Conservation (phyloP, 2,888 invertebrate genomes). For the Chrysodeixis includens region DNA sequence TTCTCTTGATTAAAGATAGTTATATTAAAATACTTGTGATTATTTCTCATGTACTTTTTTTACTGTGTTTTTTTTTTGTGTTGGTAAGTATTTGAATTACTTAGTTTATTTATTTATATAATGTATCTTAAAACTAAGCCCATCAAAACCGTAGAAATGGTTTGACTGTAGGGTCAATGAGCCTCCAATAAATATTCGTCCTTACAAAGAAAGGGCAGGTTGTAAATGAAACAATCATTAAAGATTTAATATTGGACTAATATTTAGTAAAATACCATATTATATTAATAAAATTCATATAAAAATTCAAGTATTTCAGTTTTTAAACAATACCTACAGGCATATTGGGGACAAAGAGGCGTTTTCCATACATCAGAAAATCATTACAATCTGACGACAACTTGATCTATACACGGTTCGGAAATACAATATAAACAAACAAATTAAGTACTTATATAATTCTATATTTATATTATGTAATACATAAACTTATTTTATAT, state of each 20-base stretch:
- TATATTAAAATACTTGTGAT: too few relatives aligned
- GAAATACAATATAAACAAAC: slow-evolving; percentile 32
- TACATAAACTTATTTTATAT: slow-evolving; percentile 39
- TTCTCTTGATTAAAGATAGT: not conserved
- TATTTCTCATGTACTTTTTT: not conserved
- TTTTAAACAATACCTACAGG: slow-evolving; percentile 84
- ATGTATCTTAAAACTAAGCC: too few relatives aligned
- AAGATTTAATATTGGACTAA: slow-evolving; percentile 89
- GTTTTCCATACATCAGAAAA: slow-evolving; percentile 34
- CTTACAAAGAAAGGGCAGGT: slow-evolving; percentile 27
- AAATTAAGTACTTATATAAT: slow-evolving; percentile 58
- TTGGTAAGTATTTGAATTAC: too few relatives aligned
- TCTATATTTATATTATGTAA: slow-evolving; percentile 21
- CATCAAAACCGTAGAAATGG: too few relatives aligned
- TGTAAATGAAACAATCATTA: slow-evolving; percentile 78
- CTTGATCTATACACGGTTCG: slow-evolving; percentile 38
- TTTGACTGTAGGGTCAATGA: too few relatives aligned
- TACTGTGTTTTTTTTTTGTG: not conserved
- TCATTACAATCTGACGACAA: slow-evolving; percentile 36
- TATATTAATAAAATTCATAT: slow-evolving; percentile 89
- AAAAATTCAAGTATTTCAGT: slow-evolving; percentile 87
- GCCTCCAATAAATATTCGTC: too few relatives aligned
- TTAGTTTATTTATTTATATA: too few relatives aligned
- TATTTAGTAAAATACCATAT: slow-evolving; percentile 89
- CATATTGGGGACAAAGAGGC: slow-evolving; percentile 48